These are phyloP conservation scores for Apodemus sylvaticus DNA, from an alignment of 2,113 vertebrate genomes.

Conservation along the genomic window DNA sequence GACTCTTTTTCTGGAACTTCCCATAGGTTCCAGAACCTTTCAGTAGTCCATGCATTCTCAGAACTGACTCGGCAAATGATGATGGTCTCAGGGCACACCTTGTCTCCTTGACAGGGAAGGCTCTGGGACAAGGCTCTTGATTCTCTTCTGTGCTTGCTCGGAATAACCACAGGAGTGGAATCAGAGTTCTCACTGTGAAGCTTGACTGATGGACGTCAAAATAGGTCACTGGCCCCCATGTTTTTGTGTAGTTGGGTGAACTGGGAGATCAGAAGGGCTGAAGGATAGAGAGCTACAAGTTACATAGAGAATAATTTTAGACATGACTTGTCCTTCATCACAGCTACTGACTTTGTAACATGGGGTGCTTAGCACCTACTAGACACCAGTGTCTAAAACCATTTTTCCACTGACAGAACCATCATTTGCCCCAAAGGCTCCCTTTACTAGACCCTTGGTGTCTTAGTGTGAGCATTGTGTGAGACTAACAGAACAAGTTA, in stretches of 20 bases:
- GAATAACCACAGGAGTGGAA: background rate
- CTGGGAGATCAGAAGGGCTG: background rate
- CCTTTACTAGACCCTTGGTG: background rate
- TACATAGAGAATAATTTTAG: background rate
- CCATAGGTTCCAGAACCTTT: accelerated
- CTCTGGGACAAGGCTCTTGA: background rate
- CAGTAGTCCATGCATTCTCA: background rate
- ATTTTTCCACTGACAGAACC: background rate
- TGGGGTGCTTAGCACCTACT: background rate
- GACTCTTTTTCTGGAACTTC: background rate
- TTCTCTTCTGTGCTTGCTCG: background rate
- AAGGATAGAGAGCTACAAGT: background rate
- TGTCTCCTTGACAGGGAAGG: background rate
- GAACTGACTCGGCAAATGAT: background rate
- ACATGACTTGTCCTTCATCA: background rate
- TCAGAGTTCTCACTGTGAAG: background rate
- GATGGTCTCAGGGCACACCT: background rate
- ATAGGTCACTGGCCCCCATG: background rate
- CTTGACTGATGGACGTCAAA: accelerated
- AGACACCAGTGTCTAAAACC: background rate
- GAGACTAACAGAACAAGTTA: background rate
- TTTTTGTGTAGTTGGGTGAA: background rate
- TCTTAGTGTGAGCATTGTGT: background rate
- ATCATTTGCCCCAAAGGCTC: background rate
- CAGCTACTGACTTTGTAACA: background rate